phyloP scores from a whole-genome alignment of 2,113 vertebrate species.

The Microtus ochrogaster region DNA sequence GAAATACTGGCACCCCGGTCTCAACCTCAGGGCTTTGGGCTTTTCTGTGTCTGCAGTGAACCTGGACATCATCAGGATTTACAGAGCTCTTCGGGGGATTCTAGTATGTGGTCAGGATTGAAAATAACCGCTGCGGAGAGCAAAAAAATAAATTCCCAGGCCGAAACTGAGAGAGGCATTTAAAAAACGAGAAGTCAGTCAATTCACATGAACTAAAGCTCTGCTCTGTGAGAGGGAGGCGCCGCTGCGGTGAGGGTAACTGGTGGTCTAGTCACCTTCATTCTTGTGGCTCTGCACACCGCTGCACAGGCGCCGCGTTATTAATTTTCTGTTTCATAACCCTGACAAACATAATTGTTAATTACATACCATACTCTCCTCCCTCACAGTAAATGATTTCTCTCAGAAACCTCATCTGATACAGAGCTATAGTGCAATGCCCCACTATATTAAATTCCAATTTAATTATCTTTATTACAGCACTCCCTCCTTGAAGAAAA shows the following conservation, averaged over 20 bases:
- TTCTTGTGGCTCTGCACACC: constrained; percentile 64
- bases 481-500: constrained; percentile 77
- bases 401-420: constrained; percentile 76
- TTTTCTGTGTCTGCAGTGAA: not conserved
- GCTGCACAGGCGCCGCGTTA: constrained; percentile 58
- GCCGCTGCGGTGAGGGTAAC: not conserved
- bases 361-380: constrained; percentile 65
- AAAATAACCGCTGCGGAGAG: not conserved
- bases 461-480: constrained; percentile 84
- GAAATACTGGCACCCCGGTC: not conserved
- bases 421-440: constrained; percentile 65
- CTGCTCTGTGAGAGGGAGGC: not conserved
- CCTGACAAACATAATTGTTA: constrained; percentile 81
- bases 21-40: not conserved
- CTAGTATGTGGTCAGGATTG: not conserved
- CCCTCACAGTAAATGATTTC: constrained; percentile 73
- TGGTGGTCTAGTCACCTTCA: constrained; percentile 26
- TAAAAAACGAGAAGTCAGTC: not conserved
- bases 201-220: not conserved
- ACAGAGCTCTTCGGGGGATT: constrained; percentile 22
- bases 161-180: not conserved
- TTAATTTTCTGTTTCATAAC: constrained; percentile 82
- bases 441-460: constrained; percentile 81
- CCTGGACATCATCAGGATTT: not conserved
- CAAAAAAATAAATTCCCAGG: not conserved